Conservation (phyloP, 2,888 invertebrate genomes). For the Yponomeuta sedellus region DNA sequence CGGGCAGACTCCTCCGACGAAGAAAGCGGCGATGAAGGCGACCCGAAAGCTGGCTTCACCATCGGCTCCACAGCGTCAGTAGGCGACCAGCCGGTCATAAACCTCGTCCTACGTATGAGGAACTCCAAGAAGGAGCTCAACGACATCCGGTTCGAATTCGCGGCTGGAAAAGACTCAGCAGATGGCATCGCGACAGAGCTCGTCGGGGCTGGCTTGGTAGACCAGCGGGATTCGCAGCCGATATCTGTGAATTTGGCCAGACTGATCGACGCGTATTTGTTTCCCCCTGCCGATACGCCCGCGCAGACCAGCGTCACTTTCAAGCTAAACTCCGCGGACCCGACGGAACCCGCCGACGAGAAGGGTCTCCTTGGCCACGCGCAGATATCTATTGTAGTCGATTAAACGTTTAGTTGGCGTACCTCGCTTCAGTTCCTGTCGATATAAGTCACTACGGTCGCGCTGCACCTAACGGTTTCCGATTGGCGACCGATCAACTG, state of each 20-base stretch:
- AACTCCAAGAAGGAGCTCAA: slow-evolving; percentile 95
- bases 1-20: slow-evolving; percentile 78
- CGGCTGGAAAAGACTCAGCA: slow-evolving; percentile 92
- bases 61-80: slow-evolving; percentile 44
- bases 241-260: slow-evolving; percentile 95
- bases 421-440: slow-evolving; percentile 18
- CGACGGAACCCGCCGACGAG: slow-evolving; percentile 92
- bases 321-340: slow-evolving; percentile 79
- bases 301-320: slow-evolving; percentile 87
- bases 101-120: slow-evolving; percentile 92
- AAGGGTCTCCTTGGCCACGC: slow-evolving; percentile 97
- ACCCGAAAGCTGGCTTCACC: slow-evolving; percentile 42
- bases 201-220: slow-evolving; percentile 95
- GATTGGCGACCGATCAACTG: background rate
- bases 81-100: slow-evolving; percentile 78
- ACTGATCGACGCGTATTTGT: slow-evolving; percentile 81
- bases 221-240: slow-evolving; percentile 92
- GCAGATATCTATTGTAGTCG: slow-evolving; percentile 96
- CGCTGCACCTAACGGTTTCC: slow-evolving; percentile 10
- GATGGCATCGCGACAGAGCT: slow-evolving; percentile 98
- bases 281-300: slow-evolving; percentile 66
- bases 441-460: slow-evolving; percentile 11
- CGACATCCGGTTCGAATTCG: slow-evolving; percentile 99
- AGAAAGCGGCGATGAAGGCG: slow-evolving; percentile 60
- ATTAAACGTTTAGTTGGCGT: slow-evolving; percentile 65